These are phyloP conservation scores for Lepidothrix coronata DNA, from an alignment of 2,113 vertebrate species.

Conservation along the genomic window DNA sequence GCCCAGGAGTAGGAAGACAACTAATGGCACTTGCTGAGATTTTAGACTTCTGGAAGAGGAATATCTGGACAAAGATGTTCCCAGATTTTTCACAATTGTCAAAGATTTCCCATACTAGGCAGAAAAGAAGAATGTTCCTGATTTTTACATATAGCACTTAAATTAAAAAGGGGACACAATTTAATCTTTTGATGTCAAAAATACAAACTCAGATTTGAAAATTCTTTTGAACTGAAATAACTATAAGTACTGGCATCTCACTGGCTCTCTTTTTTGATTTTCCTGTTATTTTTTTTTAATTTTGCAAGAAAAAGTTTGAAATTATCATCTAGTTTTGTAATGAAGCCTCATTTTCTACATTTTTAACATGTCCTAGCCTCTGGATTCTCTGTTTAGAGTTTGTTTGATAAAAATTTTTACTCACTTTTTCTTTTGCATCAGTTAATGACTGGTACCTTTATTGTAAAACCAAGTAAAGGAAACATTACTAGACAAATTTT, in stretches of 20 bases:
- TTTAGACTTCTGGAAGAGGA: background rate
- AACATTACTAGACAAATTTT: background rate
- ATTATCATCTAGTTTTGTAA: background rate
- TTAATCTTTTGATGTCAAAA: background rate
- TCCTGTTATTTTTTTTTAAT: background rate
- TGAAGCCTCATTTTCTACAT: background rate
- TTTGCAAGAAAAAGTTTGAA: background rate
- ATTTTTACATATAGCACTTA: background rate
- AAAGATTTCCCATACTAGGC: background rate
- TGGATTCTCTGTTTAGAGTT: background rate
- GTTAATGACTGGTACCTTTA: background rate
- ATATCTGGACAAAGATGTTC: background rate
- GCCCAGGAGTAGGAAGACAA: background rate
- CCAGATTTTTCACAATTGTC: background rate
- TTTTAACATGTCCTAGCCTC: background rate
- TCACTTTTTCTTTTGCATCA: background rate
- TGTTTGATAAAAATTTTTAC: background rate
- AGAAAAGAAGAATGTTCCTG: background rate
- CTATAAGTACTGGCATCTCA: rapidly evolving
- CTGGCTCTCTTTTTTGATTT: rapidly evolving
- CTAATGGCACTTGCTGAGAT: background rate
- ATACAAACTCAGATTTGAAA: background rate
- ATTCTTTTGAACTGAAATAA: background rate
- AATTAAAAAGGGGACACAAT: background rate
- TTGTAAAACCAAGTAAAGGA: background rate